Conservation (phyloP, 2,888 invertebrate genomes). For the Thymelicus lineola region DNA sequence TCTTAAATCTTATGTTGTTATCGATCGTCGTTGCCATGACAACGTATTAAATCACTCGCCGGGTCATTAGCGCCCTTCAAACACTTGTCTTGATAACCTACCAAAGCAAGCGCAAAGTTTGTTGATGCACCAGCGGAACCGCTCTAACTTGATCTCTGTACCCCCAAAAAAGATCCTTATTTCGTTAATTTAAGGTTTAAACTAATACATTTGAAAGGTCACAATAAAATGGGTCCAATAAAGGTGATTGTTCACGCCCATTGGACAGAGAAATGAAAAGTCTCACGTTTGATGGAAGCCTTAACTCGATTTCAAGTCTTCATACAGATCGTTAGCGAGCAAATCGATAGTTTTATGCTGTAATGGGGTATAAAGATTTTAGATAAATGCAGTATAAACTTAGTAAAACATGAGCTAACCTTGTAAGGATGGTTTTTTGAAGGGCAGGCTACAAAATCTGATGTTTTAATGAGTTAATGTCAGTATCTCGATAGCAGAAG, state of each 20-base stretch:
- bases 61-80: slow-evolving; percentile 27
- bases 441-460: no score
- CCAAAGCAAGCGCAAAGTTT: slow-evolving; percentile 32
- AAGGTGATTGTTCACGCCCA: slow-evolving; percentile 64
- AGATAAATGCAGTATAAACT: not conserved
- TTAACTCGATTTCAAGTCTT: slow-evolving; percentile 27
- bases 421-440: no score
- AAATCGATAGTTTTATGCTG: slow-evolving; percentile 32
- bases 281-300: slow-evolving; percentile 57
- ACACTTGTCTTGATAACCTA: slow-evolving; percentile 21
- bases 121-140: slow-evolving; percentile 22
- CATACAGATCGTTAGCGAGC: slow-evolving; percentile 29
- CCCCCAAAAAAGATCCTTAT: not conserved
- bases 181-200: not conserved
- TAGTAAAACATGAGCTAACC: not conserved
- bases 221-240: not conserved
- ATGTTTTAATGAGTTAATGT: no score
- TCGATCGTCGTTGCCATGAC: slow-evolving; percentile 11
- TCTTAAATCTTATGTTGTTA: not conserved
- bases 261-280: slow-evolving; percentile 68
- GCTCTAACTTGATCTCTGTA: not conserved
- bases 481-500: no score
- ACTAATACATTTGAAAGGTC: not conserved
- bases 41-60: slow-evolving; percentile 22
- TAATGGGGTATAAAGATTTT: slow-evolving; percentile 11